These are phyloP conservation scores for Pseudomugil gertrudae DNA, from an alignment of 2,797 vertebrate genomes.

Conservation along the genomic window DNA sequence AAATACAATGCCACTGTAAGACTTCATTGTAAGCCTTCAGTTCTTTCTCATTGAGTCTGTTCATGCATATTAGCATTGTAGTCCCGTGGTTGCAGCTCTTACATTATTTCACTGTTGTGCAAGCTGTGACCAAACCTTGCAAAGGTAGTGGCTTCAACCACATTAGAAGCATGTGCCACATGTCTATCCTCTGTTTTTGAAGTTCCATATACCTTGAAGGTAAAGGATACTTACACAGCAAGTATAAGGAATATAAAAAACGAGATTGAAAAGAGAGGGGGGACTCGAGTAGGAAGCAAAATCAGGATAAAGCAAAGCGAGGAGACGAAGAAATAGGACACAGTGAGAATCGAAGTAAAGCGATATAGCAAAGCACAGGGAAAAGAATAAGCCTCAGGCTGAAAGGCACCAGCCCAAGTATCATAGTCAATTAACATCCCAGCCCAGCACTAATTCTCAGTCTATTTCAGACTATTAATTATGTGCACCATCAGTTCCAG, in stretches of 20 bases:
- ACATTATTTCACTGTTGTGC: conserved; percentile 28
- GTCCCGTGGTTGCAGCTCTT: conserved; percentile 24
- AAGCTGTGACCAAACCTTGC: conserved; percentile 27
- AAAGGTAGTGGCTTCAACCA: conserved; percentile 49
- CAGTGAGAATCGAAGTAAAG: conserved; percentile 63
- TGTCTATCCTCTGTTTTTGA: conserved; percentile 54
- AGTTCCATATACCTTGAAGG: conserved; percentile 62
- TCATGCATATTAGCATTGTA: neutral
- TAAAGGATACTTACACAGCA: conserved; percentile 58
- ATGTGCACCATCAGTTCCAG: conserved; percentile 82
- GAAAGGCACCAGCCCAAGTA: conserved; percentile 79
- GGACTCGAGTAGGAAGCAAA: conserved; percentile 66
- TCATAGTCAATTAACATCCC: conserved; percentile 84
- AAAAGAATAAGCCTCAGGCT: conserved; percentile 71
- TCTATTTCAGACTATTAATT: conserved; percentile 85
- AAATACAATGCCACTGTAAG: conserved; percentile 44
- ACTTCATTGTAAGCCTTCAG: conserved; percentile 25
- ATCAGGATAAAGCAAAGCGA: conserved; percentile 53
- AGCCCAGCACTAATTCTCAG: conserved; percentile 79
- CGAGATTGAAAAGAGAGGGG: conserved; percentile 54
- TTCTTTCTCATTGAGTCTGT: conserved; percentile 3
- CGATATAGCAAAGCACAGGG: conserved; percentile 62
- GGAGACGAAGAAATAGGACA: conserved; percentile 69
- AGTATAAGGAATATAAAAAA: conserved; percentile 61
- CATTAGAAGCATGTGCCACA: conserved; percentile 38